Evolutionary conservation across 2,113 vertebrate species (phyloP), one percentile per base, ranked within the genome.

Genomic region (Serilophus lunatus): DNA sequence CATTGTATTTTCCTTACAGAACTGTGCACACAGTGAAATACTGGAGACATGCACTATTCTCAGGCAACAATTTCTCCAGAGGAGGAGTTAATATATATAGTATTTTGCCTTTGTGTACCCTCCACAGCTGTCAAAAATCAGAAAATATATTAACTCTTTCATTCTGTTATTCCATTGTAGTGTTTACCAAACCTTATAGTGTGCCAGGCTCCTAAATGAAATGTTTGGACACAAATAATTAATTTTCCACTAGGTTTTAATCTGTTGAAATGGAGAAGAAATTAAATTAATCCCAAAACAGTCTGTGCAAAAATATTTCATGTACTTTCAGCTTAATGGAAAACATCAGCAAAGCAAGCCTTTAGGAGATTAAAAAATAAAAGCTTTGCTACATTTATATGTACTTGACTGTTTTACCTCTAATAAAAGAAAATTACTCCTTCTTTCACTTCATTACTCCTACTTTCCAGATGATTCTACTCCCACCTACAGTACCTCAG

Each of bases 1-100:
- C 78, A 76, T 60, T 56, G 44, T 68, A 80, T 86, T 97, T 96
- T 87, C 80, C 88, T 91, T 83, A 64, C 26, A 81, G 72, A 83
- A 33, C 28, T 36, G 9, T 60, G 44, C 38, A 81, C 44, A 29
- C 11, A 20, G 45, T 70, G 45, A 95, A 92, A 94, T 88, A 70
- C 36, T 59, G 23, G 54, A 84, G 50, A 91, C 64, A 36, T 31
- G 23, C 49, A 81, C 42, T 40, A 70, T 35, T 28, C 47, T 82
- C 66, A 56, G 92, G 35, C 22, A 87, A 47, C 28, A 87, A 54
- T 72, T 90, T 85, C 91, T 93, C 85, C n/a, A 88, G 61, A 65
- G 44, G 12, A 90, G 75, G 61, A 82, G 75, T 82, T 76, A 28
- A 83, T 74, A 82, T 18, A 29, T 31, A 53, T 69, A 8, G 31